Percentiles rank a stretch among this genome's conserved stretches.
Conservation (phyloP, 1,140 invertebrate genomes). For the Drosophila guanche region DNA sequence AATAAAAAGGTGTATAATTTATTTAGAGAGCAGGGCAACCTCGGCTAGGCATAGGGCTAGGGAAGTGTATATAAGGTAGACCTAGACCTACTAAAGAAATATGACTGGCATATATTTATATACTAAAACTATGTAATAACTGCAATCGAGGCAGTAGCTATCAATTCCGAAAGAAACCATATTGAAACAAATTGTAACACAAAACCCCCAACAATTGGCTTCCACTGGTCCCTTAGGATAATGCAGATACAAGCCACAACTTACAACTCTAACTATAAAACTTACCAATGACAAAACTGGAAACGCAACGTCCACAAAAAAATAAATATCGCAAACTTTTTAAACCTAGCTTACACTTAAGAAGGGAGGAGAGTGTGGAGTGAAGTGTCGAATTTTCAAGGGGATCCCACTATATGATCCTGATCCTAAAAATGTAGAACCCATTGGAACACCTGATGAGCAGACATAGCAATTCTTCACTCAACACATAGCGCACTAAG, state of each 20-base stretch:
- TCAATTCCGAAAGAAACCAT: slow-evolving; percentile 22
- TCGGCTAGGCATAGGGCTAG: slow-evolving; percentile 17
- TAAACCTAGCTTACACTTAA: slow-evolving; percentile 47
- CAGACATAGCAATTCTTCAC: slow-evolving; percentile 25
- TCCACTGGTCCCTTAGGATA: slow-evolving; percentile 30
- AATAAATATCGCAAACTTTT: slow-evolving; percentile 48
- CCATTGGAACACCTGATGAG: slow-evolving; percentile 9
- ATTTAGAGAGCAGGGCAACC: slow-evolving; percentile 40
- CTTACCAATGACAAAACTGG: slow-evolving; percentile 57
- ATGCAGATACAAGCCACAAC: slow-evolving; percentile 20
- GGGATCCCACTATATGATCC: slow-evolving; percentile 12
- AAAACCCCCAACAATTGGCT: slow-evolving; percentile 43
- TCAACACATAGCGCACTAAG: slow-evolving; percentile 47
- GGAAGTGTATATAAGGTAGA: slow-evolving; percentile 54
- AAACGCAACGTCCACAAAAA: slow-evolving; percentile 69
- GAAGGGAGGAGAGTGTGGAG: slow-evolving; percentile 1
- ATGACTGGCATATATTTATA: slow-evolving; percentile 44
- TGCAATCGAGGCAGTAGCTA: slow-evolving; percentile 24
- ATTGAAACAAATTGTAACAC: slow-evolving; percentile 35
- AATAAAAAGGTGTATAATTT: slow-evolving; percentile 67
- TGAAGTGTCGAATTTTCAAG: slow-evolving; percentile 29
- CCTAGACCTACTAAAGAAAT: slow-evolving; percentile 45
- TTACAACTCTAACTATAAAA: slow-evolving; percentile 40
- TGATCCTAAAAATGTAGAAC: slow-evolving; percentile 28
- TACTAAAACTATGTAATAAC: slow-evolving; percentile 27